phyloP scores from a whole-genome alignment of 2,797 vertebrate genomes.

The Oreortyx pictus region DNA sequence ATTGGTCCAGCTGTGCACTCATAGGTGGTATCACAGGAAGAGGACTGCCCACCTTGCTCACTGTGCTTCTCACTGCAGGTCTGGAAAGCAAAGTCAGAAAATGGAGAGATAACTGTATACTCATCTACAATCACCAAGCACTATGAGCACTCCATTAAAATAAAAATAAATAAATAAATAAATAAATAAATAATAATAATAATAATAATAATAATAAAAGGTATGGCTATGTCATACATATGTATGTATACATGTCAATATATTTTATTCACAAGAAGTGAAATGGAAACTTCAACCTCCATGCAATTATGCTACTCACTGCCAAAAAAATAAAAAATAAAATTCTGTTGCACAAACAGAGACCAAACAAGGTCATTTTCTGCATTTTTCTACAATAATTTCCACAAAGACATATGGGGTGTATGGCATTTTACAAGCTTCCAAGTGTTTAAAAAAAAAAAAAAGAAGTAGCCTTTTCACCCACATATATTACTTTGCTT shows the following conservation, averaged over 20 bases:
- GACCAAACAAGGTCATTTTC: constrained; percentile 24
- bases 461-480: not conserved
- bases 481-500: not conserved
- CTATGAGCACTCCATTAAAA: not conserved
- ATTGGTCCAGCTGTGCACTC: not conserved
- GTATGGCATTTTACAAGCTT: not conserved
- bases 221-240: not conserved
- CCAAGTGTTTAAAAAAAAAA: not conserved
- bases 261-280: not conserved
- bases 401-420: not conserved
- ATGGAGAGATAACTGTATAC: not conserved
- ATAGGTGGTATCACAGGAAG: not conserved
- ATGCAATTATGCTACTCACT: not conserved
- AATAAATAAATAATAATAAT: not conserved
- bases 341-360: not conserved
- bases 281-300: not conserved
- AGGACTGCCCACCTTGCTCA: not conserved
- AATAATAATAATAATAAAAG: not conserved
- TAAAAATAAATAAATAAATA: not conserved
- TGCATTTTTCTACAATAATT: not conserved
- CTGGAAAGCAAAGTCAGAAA: not conserved
- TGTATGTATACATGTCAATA: not conserved
- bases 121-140: not conserved
- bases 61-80: not conserved
- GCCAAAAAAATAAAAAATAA: not conserved